phyloP scores from a whole-genome alignment of 2,797 vertebrate genomes.

The Sebastes oblongus region DNA sequence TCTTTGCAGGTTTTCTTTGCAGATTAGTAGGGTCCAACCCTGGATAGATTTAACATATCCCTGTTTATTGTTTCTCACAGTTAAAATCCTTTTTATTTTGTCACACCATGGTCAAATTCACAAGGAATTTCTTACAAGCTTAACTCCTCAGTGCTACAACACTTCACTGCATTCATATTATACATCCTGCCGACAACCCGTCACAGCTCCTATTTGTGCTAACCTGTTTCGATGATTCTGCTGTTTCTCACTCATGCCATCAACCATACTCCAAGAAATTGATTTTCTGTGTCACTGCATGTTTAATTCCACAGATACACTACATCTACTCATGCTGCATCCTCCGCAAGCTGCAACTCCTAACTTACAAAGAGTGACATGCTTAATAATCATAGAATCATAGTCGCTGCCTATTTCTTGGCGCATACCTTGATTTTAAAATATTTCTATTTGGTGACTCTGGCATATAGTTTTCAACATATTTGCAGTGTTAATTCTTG shows the following conservation, averaged over 20 bases:
- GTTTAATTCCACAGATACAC: conserved; percentile 46
- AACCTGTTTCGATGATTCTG: conserved; percentile 31
- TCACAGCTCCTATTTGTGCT: conserved; percentile 24
- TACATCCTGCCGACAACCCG: neutral
- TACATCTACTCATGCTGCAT: conserved; percentile 51
- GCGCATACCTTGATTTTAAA: neutral
- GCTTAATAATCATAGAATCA: conserved; percentile 7
- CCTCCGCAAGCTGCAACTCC: conserved; percentile 40
- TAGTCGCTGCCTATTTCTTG: conserved; percentile 19
- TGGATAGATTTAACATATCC: neutral
- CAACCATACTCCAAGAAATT: conserved; percentile 29
- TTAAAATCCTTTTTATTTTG: neutral
- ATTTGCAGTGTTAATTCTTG: conserved; percentile 9
- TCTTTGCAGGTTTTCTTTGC: neutral
- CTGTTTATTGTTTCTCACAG: conserved; percentile 11
- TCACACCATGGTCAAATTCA: neutral
- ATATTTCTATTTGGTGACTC: neutral
- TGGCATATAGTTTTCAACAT: conserved; percentile 9
- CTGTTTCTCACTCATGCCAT: conserved; percentile 59
- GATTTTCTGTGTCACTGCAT: conserved; percentile 59
- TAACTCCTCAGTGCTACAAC: neutral
- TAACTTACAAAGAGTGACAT: conserved; percentile 35
- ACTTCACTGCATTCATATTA: neutral
- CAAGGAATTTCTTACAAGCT: neutral
- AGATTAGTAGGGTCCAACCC: conserved; percentile 6